Evolutionary conservation across 1,140 invertebrate species (phyloP).

Genomic region (Lithobius niger): DNA sequence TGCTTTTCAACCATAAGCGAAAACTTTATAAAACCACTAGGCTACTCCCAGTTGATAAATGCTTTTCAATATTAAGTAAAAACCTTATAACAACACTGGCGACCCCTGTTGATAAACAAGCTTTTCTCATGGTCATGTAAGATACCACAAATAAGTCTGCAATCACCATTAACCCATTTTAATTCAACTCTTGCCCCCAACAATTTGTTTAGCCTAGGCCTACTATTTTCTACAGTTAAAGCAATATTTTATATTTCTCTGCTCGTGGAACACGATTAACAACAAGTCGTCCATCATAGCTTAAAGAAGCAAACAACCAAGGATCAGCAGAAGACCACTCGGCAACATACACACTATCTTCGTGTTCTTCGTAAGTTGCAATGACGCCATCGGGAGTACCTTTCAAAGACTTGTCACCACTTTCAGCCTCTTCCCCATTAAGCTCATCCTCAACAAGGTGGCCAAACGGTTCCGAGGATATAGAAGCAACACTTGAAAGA

Average conservation of each 20-base stretch:
- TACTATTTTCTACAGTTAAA: too few relatives aligned
- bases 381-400: constrained; percentile 62
- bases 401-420: constrained; percentile 24
- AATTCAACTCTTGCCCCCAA: too few relatives aligned
- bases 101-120: too few relatives aligned
- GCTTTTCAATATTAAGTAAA: too few relatives aligned
- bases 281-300: constrained; percentile 87
- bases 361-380: constrained; percentile 86
- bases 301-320: constrained; percentile 95
- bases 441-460: constrained; percentile 40
- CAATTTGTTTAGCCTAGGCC: too few relatives aligned
- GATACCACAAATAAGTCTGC: too few relatives aligned
- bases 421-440: constrained; percentile 35
- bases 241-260: constrained; percentile 61
- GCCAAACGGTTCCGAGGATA: constrained; percentile 67
- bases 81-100: too few relatives aligned
- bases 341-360: constrained; percentile 92
- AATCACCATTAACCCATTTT: too few relatives aligned
- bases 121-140: too few relatives aligned
- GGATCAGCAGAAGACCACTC: constrained; percentile 95
- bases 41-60: too few relatives aligned
- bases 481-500: constrained; percentile 66
- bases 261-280: constrained; percentile 82
- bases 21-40: too few relatives aligned
- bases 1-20: too few relatives aligned